Evolutionary conservation across 2,797 vertebrate species (phyloP).

Genomic region (Poeciliopsis infans): DNA sequence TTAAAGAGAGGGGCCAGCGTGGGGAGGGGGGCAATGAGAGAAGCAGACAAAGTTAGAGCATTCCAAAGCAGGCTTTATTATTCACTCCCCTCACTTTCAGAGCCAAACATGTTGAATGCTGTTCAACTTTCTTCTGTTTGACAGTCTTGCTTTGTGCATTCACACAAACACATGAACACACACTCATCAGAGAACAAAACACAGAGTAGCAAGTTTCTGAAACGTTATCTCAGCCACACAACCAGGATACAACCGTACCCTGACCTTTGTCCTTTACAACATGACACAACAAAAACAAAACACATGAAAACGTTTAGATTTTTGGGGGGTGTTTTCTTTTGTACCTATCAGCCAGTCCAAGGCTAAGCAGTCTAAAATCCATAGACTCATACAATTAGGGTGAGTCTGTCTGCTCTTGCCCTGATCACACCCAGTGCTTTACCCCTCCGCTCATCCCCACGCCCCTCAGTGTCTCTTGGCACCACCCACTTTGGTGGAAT

Average conservation of each 20-base stretch:
- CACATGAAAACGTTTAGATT: neutral
- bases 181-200: neutral
- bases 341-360: neutral
- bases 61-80: slow-evolving; percentile 22
- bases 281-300: neutral
- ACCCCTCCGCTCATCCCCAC: too few relatives aligned
- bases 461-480: too few relatives aligned
- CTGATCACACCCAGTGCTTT: too few relatives aligned
- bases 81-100: neutral
- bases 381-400: too few relatives aligned
- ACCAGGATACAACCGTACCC: neutral
- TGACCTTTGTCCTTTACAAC: neutral
- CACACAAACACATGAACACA: neutral
- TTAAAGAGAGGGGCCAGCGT: slow-evolving; percentile 18
- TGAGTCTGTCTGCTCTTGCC: too few relatives aligned
- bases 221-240: neutral
- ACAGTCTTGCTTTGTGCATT: neutral
- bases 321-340: neutral
- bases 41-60: slow-evolving; percentile 9
- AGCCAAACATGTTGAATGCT: neutral
- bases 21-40: neutral
- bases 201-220: neutral
- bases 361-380: too few relatives aligned
- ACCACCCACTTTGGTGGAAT: too few relatives aligned
- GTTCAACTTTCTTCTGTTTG: neutral